Percentiles rank a stretch among this genome's conserved stretches.
phyloP scores from a whole-genome alignment of 2,113 vertebrate genomes.

The Barnardius zonarius region DNA sequence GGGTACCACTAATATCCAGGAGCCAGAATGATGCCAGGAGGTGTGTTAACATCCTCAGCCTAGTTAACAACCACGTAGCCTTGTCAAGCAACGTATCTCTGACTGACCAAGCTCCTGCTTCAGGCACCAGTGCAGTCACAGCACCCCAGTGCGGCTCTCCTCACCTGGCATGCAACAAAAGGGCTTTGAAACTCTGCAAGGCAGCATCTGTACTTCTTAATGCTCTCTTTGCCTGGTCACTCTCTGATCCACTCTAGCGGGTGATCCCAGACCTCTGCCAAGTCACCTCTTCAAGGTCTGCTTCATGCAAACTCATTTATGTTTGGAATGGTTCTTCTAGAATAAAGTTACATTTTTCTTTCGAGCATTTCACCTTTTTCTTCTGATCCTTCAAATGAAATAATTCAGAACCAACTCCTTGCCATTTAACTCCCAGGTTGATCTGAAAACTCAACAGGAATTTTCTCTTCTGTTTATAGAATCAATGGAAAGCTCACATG shows the following conservation, averaged over 20 bases:
- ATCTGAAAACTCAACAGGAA: not conserved
- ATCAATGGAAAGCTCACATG: not conserved
- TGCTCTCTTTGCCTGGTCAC: not conserved
- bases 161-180: not conserved
- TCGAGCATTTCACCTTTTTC: not conserved
- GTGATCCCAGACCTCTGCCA: not conserved
- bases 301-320: not conserved
- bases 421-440: not conserved
- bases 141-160: not conserved
- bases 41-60: not conserved
- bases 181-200: not conserved
- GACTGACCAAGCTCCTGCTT: not conserved
- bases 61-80: not conserved
- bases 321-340: not conserved
- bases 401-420: not conserved
- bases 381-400: not conserved
- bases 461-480: not conserved
- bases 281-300: not conserved
- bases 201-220: not conserved
- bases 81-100: not conserved
- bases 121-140: not conserved
- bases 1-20: rapidly evolving
- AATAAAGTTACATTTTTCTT: not conserved
- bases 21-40: not conserved
- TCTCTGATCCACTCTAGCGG: not conserved